Conservation (phyloP, 2,797 vertebrate species). For the Euphonia xanthogaster region DNA sequence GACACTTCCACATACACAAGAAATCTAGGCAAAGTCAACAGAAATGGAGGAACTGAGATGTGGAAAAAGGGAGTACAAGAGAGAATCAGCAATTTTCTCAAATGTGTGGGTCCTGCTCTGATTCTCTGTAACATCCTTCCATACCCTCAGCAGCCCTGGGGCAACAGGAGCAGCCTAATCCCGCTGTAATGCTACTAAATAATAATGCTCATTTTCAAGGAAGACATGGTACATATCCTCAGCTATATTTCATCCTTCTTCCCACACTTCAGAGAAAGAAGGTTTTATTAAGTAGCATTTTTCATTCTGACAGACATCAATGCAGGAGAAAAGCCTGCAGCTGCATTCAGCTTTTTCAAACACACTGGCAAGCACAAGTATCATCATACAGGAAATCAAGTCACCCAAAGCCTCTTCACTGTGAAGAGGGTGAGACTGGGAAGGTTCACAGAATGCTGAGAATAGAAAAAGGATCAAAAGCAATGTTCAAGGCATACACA, state of each 20-base stretch:
- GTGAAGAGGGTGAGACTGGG: not conserved
- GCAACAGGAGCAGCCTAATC: not conserved
- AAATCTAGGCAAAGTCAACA: not conserved
- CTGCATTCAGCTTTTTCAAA: not conserved
- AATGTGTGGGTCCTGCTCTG: not conserved
- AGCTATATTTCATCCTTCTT: slow-evolving; percentile 27
- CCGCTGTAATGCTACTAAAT: not conserved
- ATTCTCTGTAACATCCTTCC: not conserved
- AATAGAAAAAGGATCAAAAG: slow-evolving; percentile 28
- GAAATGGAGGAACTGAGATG: not conserved
- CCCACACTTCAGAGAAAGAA: not conserved
- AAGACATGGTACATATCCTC: not conserved
- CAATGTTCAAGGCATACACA: slow-evolving; percentile 33
- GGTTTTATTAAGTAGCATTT: slow-evolving; percentile 43
- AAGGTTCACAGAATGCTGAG: not conserved
- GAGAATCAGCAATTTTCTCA: not conserved
- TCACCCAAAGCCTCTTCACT: not conserved
- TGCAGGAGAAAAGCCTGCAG: not conserved
- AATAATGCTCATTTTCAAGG: not conserved
- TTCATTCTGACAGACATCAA: not conserved
- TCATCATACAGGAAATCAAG: not conserved
- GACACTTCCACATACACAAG: not conserved
- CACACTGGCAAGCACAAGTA: not conserved
- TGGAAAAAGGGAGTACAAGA: not conserved
- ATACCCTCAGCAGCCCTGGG: not conserved